A percentile compares a stretch with the other conserved stretches of the same genome.
phyloP scores from a whole-genome alignment of 2,113 vertebrate genomes.

The Carassius gibelio region DNA sequence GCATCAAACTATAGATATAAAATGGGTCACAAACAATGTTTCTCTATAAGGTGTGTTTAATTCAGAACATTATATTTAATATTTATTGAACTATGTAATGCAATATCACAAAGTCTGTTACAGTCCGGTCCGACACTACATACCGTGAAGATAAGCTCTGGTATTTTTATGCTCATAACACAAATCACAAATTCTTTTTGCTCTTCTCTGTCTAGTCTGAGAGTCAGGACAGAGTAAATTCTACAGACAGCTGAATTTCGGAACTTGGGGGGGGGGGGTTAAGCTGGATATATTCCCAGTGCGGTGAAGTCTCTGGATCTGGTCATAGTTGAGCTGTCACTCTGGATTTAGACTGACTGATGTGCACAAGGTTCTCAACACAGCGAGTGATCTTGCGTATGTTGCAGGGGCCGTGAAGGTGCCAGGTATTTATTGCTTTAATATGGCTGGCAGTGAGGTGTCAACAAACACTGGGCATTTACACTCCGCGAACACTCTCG shows the following conservation, averaged over 20 bases:
- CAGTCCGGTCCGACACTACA: background rate
- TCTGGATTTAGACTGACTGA: conserved; percentile 27
- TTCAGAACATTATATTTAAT: background rate
- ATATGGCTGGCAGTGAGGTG: conserved; percentile 47
- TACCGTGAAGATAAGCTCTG: background rate
- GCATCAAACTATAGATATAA: background rate
- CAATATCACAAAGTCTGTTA: background rate
- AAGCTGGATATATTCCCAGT: conserved; percentile 12
- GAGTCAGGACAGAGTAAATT: background rate
- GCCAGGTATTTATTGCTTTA: conserved; percentile 60
- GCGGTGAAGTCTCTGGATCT: background rate
- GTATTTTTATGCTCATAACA: background rate
- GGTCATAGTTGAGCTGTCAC: conserved; percentile 3
- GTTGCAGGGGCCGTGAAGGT: conserved; percentile 51
- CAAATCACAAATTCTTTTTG: background rate
- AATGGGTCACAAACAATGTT: background rate
- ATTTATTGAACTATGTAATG: background rate
- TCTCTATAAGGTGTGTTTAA: conserved; percentile 12
- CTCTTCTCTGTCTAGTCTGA: background rate
- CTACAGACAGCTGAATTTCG: background rate
- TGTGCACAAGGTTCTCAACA: conserved; percentile 12
- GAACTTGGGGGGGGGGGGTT: background rate
- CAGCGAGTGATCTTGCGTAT: conserved; percentile 45
- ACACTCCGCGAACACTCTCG: conserved; percentile 22
- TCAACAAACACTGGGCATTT: conserved; percentile 47